Evolutionary conservation across 2,888 invertebrate genomes (phyloP).

Genomic region (Agriopis aurantiaria): DNA sequence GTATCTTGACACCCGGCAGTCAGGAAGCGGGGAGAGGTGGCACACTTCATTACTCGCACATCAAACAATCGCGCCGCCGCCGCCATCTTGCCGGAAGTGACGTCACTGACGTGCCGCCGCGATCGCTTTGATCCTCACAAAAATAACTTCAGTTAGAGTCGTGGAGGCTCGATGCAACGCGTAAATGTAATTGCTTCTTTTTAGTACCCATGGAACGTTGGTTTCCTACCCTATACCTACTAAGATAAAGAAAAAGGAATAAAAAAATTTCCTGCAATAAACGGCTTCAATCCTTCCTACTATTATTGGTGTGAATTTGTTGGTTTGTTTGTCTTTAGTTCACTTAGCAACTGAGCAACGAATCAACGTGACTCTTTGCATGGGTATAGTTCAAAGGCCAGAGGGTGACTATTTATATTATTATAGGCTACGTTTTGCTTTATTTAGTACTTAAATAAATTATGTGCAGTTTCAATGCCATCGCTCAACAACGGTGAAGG

Average conservation of each 20-base stretch:
- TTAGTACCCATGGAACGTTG: conserved; percentile 3
- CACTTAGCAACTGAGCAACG: no score
- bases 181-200: conserved; percentile 67
- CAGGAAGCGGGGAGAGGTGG: conserved; percentile 79
- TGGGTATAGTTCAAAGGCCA: no score
- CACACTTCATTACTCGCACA: conserved; percentile 86
- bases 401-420: no score
- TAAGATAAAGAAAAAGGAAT: neutral
- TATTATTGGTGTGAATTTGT: neutral
- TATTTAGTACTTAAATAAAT: no score
- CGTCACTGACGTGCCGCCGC: conserved; percentile 73
- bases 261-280: neutral
- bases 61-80: conserved; percentile 82
- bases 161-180: conserved; percentile 53
- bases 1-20: conserved; percentile 82
- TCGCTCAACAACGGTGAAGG: no score
- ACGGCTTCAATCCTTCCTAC: neutral
- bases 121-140: conserved; percentile 83
- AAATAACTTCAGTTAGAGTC: conserved; percentile 71
- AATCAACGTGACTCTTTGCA: no score
- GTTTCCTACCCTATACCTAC: neutral
- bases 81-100: conserved; percentile 85
- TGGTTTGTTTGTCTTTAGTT: no score
- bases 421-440: no score
- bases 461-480: no score